Evolutionary conservation across 1,140 invertebrate species (phyloP).

Genomic region (Caenorhabditis brenneri): DNA sequence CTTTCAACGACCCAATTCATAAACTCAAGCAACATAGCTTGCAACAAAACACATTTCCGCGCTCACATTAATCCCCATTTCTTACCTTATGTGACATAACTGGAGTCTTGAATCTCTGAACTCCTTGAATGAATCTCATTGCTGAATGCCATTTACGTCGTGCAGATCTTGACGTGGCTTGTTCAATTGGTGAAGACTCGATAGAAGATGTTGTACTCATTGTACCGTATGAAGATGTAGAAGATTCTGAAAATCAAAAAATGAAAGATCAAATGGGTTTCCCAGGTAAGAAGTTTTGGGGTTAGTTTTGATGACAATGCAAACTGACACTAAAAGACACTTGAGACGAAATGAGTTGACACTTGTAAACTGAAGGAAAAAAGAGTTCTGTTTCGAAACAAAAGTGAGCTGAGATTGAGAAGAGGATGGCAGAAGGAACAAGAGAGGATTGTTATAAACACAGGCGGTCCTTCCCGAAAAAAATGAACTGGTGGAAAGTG

Average conservation of each 20-base stretch:
- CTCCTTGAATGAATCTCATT: conserved; percentile 32
- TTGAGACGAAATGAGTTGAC: conserved; percentile 39
- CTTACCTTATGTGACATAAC: conserved; percentile 23
- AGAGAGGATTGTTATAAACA: not conserved
- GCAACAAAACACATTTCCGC: not conserved
- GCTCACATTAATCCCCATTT: not conserved
- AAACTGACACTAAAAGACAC: conserved; percentile 9
- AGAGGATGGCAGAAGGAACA: not conserved
- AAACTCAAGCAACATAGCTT: not conserved
- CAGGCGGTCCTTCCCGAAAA: not conserved
- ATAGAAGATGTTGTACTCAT: conserved; percentile 23
- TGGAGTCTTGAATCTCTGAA: conserved; percentile 33
- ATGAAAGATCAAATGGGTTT: not conserved
- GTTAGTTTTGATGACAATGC: not conserved
- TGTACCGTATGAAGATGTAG: conserved; percentile 23
- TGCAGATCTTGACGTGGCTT: conserved; percentile 15
- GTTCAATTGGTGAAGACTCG: conserved; percentile 18
- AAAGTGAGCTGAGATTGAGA: not conserved
- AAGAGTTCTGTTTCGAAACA: conserved; percentile 5
- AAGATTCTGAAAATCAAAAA: not conserved
- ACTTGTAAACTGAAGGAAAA: not conserved
- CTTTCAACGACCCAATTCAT: too few species aligned
- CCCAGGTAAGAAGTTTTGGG: not conserved
- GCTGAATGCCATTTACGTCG: conserved; percentile 18
- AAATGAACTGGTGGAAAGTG: not conserved